Evolutionary conservation across 2,113 vertebrate genomes (phyloP).

Genomic region (Todiramphus saurophagus): DNA sequence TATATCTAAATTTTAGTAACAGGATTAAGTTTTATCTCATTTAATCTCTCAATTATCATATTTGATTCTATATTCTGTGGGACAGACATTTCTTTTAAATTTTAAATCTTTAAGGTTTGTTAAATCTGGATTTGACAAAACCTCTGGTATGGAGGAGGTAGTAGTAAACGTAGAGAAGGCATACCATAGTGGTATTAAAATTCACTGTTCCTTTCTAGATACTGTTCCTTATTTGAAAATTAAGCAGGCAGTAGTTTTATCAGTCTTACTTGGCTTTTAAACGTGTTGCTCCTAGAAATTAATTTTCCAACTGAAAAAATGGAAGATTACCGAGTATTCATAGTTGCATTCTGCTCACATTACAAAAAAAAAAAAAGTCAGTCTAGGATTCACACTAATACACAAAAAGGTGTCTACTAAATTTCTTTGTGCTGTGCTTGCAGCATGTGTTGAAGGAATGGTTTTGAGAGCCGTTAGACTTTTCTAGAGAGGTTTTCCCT

Average conservation of each 20-base stretch:
- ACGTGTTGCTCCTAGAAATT: neutral
- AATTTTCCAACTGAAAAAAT: neutral
- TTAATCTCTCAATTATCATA: neutral
- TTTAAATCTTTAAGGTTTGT: neutral
- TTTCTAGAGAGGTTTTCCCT: neutral
- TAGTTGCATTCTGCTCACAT: neutral
- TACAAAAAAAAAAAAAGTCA: neutral
- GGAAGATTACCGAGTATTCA: neutral
- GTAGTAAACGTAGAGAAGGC: neutral
- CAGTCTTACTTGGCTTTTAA: neutral
- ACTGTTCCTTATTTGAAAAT: neutral
- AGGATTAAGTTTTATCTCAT: neutral
- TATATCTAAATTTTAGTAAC: neutral
- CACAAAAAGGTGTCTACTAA: neutral
- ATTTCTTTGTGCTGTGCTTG: neutral
- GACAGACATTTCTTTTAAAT: neutral
- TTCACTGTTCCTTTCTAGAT: neutral
- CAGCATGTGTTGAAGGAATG: neutral
- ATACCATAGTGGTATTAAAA: neutral
- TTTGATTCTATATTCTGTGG: neutral
- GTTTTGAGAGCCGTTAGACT: neutral
- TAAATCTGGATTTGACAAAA: neutral
- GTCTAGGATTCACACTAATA: neutral
- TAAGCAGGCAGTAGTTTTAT: neutral
- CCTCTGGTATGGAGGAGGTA: neutral